These are phyloP conservation scores for Calidris pugnax DNA, from an alignment of 2,113 vertebrate genomes.

Conservation along the genomic window DNA sequence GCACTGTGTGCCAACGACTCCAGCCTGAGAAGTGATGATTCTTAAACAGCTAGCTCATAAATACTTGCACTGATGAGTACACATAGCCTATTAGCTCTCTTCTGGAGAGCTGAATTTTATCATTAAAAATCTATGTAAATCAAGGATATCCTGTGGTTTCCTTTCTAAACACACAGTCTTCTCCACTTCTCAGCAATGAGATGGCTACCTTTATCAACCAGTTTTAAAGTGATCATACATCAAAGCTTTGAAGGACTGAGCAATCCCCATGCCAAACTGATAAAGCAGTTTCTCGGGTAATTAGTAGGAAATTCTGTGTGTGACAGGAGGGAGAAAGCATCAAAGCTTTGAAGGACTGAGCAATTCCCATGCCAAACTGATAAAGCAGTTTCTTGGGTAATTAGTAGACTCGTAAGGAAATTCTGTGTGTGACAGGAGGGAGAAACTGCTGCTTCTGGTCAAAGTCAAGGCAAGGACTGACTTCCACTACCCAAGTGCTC, in stretches of 20 bases:
- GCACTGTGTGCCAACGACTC: neutral
- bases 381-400: neutral
- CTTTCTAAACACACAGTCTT: neutral
- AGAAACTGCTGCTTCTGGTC: neutral
- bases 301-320: neutral
- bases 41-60: neutral
- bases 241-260: neutral
- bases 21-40: neutral
- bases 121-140: neutral
- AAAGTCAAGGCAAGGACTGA: neutral
- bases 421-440: neutral
- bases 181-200: neutral
- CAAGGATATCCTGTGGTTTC: neutral
- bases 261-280: neutral
- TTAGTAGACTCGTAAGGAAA: neutral
- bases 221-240: neutral
- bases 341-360: neutral
- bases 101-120: neutral
- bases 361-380: neutral
- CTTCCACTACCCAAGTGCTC: neutral
- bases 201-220: neutral
- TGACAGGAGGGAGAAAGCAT: neutral
- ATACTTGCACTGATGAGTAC: neutral
- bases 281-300: neutral
- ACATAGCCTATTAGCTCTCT: neutral